phyloP scores from a whole-genome alignment of 2,888 invertebrate genomes.

The Tipula lateralis region DNA sequence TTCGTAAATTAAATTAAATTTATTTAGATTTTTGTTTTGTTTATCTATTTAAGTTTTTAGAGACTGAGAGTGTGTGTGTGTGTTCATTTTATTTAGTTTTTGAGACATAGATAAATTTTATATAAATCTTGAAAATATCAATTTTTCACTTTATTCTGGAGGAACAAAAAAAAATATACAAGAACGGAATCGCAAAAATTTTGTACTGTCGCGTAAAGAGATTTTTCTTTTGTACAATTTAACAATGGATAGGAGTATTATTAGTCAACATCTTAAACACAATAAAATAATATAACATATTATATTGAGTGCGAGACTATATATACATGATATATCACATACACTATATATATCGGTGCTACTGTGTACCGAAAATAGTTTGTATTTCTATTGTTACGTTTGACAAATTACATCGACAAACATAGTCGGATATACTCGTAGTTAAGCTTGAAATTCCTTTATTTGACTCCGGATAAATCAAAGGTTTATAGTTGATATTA shows the following conservation, averaged over 20 bases:
- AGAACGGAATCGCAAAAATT: neutral
- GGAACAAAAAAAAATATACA: neutral
- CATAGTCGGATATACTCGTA: neutral
- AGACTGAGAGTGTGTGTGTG: too few relatives aligned
- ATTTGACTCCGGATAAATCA: neutral
- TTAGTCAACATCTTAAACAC: conserved; percentile 11
- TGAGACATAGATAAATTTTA: neutral
- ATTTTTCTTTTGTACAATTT: neutral
- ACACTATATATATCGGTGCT: neutral
- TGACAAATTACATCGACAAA: neutral
- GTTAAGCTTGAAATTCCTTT: neutral
- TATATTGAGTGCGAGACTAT: neutral
- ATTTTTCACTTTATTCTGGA: neutral
- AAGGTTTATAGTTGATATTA: too few relatives aligned
- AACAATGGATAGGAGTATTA: neutral
- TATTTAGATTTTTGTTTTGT: neutral
- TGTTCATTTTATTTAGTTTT: conserved; percentile 11
- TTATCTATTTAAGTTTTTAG: conserved; percentile 15
- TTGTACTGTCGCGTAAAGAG: neutral
- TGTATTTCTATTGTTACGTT: neutral
- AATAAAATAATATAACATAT: neutral
- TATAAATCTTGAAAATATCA: neutral
- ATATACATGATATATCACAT: neutral
- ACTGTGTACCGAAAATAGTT: neutral
- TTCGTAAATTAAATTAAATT: neutral